Evolutionary conservation across 2,797 vertebrate species (phyloP), one percentile per base, ranked within the genome.

Genomic region (Tenualosa thibaudeaui): DNA sequence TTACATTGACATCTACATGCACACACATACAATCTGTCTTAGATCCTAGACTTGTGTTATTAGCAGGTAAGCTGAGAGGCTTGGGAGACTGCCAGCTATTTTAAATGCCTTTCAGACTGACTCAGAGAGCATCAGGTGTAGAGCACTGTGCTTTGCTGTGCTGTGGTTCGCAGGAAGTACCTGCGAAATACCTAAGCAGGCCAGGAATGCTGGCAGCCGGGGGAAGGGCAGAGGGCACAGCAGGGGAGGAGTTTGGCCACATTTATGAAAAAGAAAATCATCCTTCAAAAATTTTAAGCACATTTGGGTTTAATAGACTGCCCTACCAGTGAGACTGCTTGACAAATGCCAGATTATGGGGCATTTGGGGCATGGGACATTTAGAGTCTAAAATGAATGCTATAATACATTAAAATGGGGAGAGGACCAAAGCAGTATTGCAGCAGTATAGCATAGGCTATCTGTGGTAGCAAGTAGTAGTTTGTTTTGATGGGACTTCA

Each of bases 101-200:
- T 51, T 19, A 43, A 78, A 78, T 78, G 71, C 71, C 71, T 43
- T 78, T 78, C 26, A 37, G 71, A 22, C 17, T 78, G 71, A 78
- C 37, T 78, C 71, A 78, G 40, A 78, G 71, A 78, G 71, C 71
- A 78, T 17, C 71, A 78, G 71, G 71, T 78, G 68, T 43, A 37
- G 15, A 17, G 37, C 2, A 17, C 37, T 43, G 37, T 75, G 68
- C 17, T 54, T 15, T 17, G 53, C 53, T 19, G 17, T 3, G 4
- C 19, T 19, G 54, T 56, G 54, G 3, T 56, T 19, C 5, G 17
- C 54, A 19, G 54, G 54, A 2, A 56, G 54, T n/a, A n/a, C n/a
- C n/a, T n/a, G 58, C 2, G n/a, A 24, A 24, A 22, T 9, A 9
- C 46, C 17, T 43, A 43, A 78, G 71, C 71, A 78, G 71, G 71